Base-by-base conservation (phyloP, 2,113 vertebrate species). In the Synodontis membranacea region DNA sequence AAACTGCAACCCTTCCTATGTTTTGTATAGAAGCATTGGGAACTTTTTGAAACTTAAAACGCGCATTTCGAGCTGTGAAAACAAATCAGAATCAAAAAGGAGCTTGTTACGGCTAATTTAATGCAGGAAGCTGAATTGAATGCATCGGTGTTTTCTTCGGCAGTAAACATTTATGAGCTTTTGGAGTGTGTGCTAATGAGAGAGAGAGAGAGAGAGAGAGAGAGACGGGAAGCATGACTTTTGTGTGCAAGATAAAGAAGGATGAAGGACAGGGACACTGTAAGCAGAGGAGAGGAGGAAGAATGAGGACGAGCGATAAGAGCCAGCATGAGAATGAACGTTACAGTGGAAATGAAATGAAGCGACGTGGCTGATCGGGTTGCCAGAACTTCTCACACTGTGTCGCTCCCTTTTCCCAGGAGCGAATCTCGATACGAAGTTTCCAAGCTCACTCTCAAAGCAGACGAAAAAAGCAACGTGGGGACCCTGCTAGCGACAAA, bases 261-360 rank as follows among this genome's bases (percentile, higher is more conserved):
- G 62, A 70, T 46, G 31, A 78, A 48, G 58, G 60, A 84, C 76
- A 86, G 76, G 34, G 23, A 83, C 34, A 79, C 34, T 46, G 52
- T 58, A 28, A 54, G 19, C 19, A 15, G 17, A 68, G 54, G n/a
- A 25, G 74, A 46, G n/a, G 52, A 84, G 60, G n/a, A 62, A 56
- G 46, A 60, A 68, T 72, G 81, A 86, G 46, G 70, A 74, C 37
- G 74, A 60, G 44, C 42, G 83, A 91, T 83, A 85, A 60, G 80
- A 37, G 50, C 74, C 44, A n/a, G 31, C 9, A 12, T 37, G 76
- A 79, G 76, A 25, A 5, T n/a, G 21, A 78, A 46, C 6, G 66
- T 44, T 64, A 74, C 50, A 70, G 48, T 68, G 66, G 58, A 83
- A 31, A 25, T 28, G 0, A 60, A 46, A 28, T 21, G 9, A 81